A percentile compares a stretch with the other conserved stretches of the same genome.
phyloP scores from a whole-genome alignment of 2,113 vertebrate species.

The Thymallus thymallus region DNA sequence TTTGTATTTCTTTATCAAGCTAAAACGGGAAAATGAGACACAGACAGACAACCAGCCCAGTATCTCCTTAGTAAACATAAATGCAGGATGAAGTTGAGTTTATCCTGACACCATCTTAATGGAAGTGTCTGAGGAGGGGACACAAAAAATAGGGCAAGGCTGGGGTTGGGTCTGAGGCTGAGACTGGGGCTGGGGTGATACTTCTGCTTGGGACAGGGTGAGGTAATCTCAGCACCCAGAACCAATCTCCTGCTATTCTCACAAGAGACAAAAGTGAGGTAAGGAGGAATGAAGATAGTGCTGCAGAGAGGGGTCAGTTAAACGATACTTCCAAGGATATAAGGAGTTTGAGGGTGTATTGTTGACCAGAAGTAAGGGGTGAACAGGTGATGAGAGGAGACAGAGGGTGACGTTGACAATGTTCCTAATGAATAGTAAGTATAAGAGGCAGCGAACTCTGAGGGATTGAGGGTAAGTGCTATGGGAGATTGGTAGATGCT shows the following conservation, averaged over 20 bases:
- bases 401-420: background rate
- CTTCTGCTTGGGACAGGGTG: background rate
- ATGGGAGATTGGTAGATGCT: too few relatives aligned
- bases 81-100: slow-evolving; percentile 42
- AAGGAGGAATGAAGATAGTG: background rate
- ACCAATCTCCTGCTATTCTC: too few relatives aligned
- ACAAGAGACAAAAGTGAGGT: background rate
- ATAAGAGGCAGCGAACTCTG: background rate
- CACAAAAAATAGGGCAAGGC: slow-evolving; percentile 54
- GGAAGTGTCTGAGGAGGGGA: slow-evolving; percentile 54
- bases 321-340: background rate
- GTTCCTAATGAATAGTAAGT: background rate
- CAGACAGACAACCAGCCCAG: background rate
- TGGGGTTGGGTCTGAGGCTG: slow-evolving; percentile 5
- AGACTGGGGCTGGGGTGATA: background rate
- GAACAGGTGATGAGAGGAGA: background rate
- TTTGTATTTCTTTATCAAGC: slow-evolving; percentile 20
- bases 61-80: slow-evolving; percentile 53
- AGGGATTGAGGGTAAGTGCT: too few relatives aligned
- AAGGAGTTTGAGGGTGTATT: background rate
- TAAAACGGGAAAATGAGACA: slow-evolving; percentile 14
- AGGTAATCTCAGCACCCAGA: too few relatives aligned
- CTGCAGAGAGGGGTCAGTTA: background rate
- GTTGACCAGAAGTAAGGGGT: background rate
- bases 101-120: slow-evolving; percentile 76